Evolutionary conservation across 2,888 invertebrate species (phyloP).

Genomic region (Dryomyza anilis): DNA sequence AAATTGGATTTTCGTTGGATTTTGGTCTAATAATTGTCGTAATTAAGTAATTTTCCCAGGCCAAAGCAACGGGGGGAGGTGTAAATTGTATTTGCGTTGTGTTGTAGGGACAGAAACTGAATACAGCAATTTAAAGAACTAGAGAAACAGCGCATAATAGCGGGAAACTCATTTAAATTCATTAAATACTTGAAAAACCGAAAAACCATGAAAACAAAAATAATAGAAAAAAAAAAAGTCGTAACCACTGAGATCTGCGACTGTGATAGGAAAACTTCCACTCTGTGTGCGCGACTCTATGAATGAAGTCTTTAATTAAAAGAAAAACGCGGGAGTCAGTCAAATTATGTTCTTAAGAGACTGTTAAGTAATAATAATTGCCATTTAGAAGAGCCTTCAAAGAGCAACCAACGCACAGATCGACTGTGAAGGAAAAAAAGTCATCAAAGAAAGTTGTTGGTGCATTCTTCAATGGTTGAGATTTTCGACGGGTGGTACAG

Average conservation of each 20-base stretch:
- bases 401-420: slow-evolving; percentile 43
- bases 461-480: too few species aligned
- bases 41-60: slow-evolving; percentile 52
- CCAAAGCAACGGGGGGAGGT: not conserved
- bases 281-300: too few species aligned
- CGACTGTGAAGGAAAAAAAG: too few species aligned
- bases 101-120: too few species aligned
- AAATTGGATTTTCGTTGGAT: slow-evolving; percentile 13
- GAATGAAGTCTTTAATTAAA: slow-evolving; percentile 10
- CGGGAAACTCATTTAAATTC: slow-evolving; percentile 34
- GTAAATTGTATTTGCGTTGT: too few species aligned
- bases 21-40: slow-evolving; percentile 51
- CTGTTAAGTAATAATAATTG: slow-evolving; percentile 51
- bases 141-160: too few species aligned
- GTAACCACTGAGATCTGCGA: not conserved
- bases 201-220: too few species aligned
- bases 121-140: not conserved
- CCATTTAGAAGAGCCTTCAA: slow-evolving; percentile 47
- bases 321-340: not conserved
- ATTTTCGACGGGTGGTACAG: too few species aligned
- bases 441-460: too few species aligned
- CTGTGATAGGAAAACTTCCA: not conserved
- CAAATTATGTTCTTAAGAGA: slow-evolving; percentile 43
- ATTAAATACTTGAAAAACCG: slow-evolving; percentile 26
- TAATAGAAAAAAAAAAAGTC: too few species aligned